Conservation (phyloP, 2,113 vertebrate species). For the Alligator sinensis region DNA sequence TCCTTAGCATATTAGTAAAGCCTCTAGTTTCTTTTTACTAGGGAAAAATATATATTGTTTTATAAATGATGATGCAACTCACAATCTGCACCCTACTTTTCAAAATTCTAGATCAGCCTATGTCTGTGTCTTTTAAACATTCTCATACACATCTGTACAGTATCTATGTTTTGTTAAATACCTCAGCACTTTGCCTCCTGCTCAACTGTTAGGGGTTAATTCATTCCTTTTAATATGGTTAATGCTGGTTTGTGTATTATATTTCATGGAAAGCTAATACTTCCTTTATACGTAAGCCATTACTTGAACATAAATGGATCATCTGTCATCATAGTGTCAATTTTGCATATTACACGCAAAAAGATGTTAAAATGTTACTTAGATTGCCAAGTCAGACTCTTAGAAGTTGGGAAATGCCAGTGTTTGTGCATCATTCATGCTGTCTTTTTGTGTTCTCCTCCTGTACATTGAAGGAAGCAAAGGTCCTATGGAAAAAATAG, state of each 20-base stretch:
- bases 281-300: neutral
- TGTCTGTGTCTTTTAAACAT: neutral
- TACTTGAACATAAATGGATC: neutral
- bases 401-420: neutral
- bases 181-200: neutral
- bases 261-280: neutral
- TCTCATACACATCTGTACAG: neutral
- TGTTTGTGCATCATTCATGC: neutral
- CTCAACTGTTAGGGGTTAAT: neutral
- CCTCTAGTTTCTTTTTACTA: too few relatives aligned
- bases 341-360: neutral
- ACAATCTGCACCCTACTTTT: too few relatives aligned
- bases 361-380: neutral
- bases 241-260: neutral
- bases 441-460: neutral
- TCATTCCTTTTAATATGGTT: neutral
- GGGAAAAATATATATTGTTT: too few relatives aligned
- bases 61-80: too few relatives aligned
- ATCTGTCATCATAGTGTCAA: neutral
- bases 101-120: too few relatives aligned
- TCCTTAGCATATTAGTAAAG: too few relatives aligned
- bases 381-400: neutral
- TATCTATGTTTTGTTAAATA: conserved; percentile 18
- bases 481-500: neutral
- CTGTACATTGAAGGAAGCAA: neutral